phyloP scores from a whole-genome alignment of 1,140 invertebrate genomes.

The Dreissena rostriformis region DNA sequence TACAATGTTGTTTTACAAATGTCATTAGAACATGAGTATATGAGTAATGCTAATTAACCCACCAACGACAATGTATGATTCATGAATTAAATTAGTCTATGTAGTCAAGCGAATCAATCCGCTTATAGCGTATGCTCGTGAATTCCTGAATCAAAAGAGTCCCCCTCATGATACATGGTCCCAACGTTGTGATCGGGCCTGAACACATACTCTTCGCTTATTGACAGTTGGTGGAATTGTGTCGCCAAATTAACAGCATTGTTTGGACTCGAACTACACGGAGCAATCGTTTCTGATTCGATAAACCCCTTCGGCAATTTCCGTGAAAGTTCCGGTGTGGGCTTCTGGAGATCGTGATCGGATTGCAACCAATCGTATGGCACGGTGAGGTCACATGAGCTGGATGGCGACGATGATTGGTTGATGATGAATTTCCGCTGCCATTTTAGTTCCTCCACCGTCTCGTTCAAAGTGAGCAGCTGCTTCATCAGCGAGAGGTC shows the following conservation, averaged over 20 bases:
- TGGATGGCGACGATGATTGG: slow-evolving; percentile 51
- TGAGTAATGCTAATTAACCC: no score
- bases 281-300: no score
- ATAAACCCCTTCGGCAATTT: slow-evolving; percentile 34
- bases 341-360: slow-evolving; percentile 67
- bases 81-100: no score
- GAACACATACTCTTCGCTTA: no score
- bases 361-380: slow-evolving; percentile 64
- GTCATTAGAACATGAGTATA: no score
- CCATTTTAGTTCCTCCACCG: slow-evolving; percentile 75
- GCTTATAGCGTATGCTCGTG: slow-evolving; percentile 54
- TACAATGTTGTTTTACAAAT: no score
- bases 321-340: slow-evolving; percentile 58
- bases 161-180: neutral
- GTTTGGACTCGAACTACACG: no score
- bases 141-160: slow-evolving; percentile 72
- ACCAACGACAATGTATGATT: no score
- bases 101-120: no score
- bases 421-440: slow-evolving; percentile 65
- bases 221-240: no score
- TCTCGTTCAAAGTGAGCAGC: slow-evolving; percentile 73
- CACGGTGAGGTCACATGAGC: slow-evolving; percentile 59
- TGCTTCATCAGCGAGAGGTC: slow-evolving; percentile 75
- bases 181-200: no score
- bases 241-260: no score